Base-by-base conservation (phyloP, 2,113 vertebrate species). In the Siphamia tubifer region DNA sequence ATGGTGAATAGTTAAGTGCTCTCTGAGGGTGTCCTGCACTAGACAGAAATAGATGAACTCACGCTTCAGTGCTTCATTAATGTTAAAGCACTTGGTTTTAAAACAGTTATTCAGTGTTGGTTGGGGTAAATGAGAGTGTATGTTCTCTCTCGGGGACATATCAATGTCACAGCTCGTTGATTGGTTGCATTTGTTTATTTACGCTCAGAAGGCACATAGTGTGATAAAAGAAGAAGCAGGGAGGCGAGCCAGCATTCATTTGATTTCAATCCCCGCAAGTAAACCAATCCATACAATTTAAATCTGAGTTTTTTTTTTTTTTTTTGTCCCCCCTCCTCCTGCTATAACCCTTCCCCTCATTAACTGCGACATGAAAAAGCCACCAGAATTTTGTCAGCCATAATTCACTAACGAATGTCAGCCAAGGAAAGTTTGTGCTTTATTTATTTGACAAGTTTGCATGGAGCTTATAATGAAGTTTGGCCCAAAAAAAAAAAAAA, bases 21-120 rank as follows among this genome's bases (percentile, higher is more conserved):
- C 3, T 40, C 27, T 12, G 35, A 58, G 47, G 42, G 45, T 78
- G 43, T 68, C 64, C 75, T 53, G 57, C 60, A 58, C 9, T 51
- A 63, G 25, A 54, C 65, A 65, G 55, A 63, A 63, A 72, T 32
- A 66, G 32, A 70, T 57, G n/a, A 23, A 42, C n/a, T 24, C 53
- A 63, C 3, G 23, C 13, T 7, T 40, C 11, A 4, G 0, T 25
- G 42, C 36, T 73, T 77, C 42, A 58, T 74, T 82, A 66, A 57
- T 68, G 58, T 60, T 23, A 30, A 34, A 51, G 23, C 15, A 19
- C 36, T 20, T 8, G 12, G 30, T 42, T 52, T 28, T 49, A n/a
- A 65, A 70, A 49, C 61, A 71, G 74, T 68, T 47, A 38, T 71
- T 28, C 11, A 8, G 32, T n/a, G 20, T 23, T 67, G 13, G 19